A percentile compares a stretch with the other conserved stretches of the same genome.
phyloP scores from a whole-genome alignment of 2,113 vertebrate species.

The Jaculus jaculus region DNA sequence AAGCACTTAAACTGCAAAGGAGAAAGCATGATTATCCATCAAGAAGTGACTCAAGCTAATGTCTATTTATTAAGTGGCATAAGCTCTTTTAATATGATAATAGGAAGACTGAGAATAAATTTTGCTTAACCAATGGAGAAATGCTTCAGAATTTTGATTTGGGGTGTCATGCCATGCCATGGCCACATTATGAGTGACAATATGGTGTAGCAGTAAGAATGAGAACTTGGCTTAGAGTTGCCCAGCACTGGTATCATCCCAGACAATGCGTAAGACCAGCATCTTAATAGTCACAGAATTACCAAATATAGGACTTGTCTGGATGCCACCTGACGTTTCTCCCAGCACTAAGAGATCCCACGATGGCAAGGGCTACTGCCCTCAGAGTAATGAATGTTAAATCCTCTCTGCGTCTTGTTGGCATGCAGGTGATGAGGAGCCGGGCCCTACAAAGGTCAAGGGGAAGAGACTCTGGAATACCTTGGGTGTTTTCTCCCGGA shows the following conservation, averaged over 20 bases:
- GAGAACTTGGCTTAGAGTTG: rapidly evolving
- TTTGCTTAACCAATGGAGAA: conserved; percentile 47
- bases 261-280: background rate
- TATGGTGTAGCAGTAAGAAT: rapidly evolving
- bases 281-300: background rate
- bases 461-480: background rate
- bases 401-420: background rate
- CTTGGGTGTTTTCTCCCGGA: background rate
- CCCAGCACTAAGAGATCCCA: background rate
- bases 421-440: background rate
- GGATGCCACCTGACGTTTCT: conserved; percentile 27
- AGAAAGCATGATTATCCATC: conserved; percentile 61
- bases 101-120: conserved; percentile 40
- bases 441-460: background rate
- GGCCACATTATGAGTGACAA: background rate
- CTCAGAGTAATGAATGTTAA: background rate
- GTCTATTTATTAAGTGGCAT: conserved; percentile 57
- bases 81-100: conserved; percentile 48
- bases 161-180: background rate
- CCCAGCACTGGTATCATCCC: background rate
- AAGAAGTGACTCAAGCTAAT: conserved; percentile 50
- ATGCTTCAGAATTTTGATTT: background rate
- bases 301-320: background rate
- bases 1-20: conserved; percentile 62
- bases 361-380: background rate